These are phyloP conservation scores for Alexandromys fortis DNA, from an alignment of 2,113 vertebrate genomes.

Conservation along the genomic window DNA sequence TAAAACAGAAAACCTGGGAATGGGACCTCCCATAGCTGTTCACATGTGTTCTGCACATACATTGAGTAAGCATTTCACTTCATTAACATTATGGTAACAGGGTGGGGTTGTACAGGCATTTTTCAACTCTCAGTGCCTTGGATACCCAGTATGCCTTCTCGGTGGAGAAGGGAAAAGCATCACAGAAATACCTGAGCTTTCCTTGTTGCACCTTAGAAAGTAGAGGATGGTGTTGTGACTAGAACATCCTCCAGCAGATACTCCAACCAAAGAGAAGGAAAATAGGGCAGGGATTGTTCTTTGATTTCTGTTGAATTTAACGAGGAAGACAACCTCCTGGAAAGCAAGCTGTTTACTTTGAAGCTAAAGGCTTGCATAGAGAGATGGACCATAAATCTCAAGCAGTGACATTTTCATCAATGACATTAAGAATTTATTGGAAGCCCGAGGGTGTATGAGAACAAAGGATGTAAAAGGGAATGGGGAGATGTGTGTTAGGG, in stretches of 20 bases:
- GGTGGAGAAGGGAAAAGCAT: not conserved
- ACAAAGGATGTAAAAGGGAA: constrained; percentile 23
- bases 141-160: not conserved
- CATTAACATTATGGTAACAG: not conserved
- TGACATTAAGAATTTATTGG: constrained; percentile 71
- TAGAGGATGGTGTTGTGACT: not conserved
- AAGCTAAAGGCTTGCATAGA: constrained; percentile 58
- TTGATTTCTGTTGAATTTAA: constrained; percentile 64
- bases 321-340: constrained; percentile 29
- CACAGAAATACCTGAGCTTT: not conserved
- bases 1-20: not conserved
- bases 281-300: constrained; percentile 36
- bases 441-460: constrained; percentile 49
- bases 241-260: not conserved
- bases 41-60: not conserved
- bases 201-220: not conserved
- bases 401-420: constrained; percentile 68
- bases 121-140: not conserved
- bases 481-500: not conserved
- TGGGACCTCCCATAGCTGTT: not conserved
- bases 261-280: constrained; percentile 28
- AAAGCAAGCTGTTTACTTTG: constrained; percentile 53
- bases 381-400: constrained; percentile 58
- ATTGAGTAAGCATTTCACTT: not conserved
- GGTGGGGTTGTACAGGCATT: not conserved